phyloP scores from a whole-genome alignment of 2,888 invertebrate species.

The Athetis lepigone region DNA sequence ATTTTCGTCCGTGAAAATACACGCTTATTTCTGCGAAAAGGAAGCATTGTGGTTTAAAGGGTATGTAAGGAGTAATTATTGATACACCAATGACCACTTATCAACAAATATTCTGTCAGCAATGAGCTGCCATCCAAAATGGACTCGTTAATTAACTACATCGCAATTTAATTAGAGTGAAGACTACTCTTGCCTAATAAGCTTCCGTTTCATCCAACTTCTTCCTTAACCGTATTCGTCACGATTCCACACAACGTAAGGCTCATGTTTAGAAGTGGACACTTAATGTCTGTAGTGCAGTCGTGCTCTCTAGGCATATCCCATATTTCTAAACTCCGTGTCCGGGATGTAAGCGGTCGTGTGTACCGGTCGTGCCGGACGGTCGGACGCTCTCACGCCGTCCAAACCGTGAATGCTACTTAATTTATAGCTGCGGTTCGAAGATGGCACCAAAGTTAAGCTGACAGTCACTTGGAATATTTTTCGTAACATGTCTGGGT shows the following conservation, averaged over 20 bases:
- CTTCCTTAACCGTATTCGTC: no score
- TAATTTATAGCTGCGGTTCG: slow-evolving; percentile 65
- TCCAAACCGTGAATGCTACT: slow-evolving; percentile 64
- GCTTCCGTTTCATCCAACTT: no score
- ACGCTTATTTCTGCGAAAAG: no score
- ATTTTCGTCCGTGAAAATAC: no score
- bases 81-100: no score
- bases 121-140: no score
- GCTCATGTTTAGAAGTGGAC: slow-evolving; percentile 42
- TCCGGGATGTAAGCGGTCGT: slow-evolving; percentile 62
- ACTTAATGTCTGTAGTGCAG: slow-evolving; percentile 32
- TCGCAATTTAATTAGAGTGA: no score
- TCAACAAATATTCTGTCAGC: no score
- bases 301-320: slow-evolving; percentile 48
- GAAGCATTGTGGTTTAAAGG: no score
- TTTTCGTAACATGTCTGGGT: slow-evolving; percentile 57
- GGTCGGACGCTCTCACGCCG: slow-evolving; percentile 79
- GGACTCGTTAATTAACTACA: no score
- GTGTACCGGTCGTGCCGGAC: slow-evolving; percentile 81
- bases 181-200: no score
- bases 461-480: slow-evolving; percentile 59
- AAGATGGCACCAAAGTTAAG: slow-evolving; percentile 59
- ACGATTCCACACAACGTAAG: slow-evolving; percentile 2
- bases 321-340: slow-evolving; percentile 58
- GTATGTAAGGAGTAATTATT: no score